Base-by-base conservation (phyloP, 2,797 vertebrate species). In the Meriones psammophilus region DNA sequence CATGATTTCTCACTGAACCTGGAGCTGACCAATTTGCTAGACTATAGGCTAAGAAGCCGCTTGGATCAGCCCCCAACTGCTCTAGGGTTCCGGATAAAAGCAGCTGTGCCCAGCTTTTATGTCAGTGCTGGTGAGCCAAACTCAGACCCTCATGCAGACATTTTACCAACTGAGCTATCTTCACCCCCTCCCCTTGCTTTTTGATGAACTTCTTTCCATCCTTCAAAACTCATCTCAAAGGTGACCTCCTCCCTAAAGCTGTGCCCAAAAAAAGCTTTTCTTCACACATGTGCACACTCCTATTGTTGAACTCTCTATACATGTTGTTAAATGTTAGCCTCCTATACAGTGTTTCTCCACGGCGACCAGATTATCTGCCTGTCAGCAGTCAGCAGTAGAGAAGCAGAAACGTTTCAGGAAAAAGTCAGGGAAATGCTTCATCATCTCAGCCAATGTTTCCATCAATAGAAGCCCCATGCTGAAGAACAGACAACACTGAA, bases 141-240 rank as follows among this genome's bases (percentile, higher is more conserved):
- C 54, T 56, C 68, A 71, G 33, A 13, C 10, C 50, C 50, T 58
- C 33, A 9, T 56, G 33, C 30, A 86, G 64, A 30, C 7, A 54
- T 50, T 92, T 64, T 33, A 66, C 26, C 64, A 54, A 46, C 46
- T 36, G 12, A 87, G 36, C 50, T n/a, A 36, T 76, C 74, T 15
- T 12, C 8, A 42, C 33, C 0, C 10, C 80, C 26, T 78, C 26
- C 8, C 26, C 9, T 79, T 86, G 33, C 8, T 1, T 92, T 58
- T 58, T 71, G 78, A 42, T 33, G 0, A 88, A 24, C 36, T 88
- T 80, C 9, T 92, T 79, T 83, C 36, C 12, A 79, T 30, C 77
- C 62, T 92, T 96, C 85, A 92, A 93, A 92, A 74, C 28, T 26
- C 46, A 76, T 2, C 5, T 96, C 26, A 87, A 58, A 39, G 3